A percentile compares a stretch with the other conserved stretches of the same genome.
Conservation (phyloP, 2,113 vertebrate genomes). For the Prionailurus viverrinus region DNA sequence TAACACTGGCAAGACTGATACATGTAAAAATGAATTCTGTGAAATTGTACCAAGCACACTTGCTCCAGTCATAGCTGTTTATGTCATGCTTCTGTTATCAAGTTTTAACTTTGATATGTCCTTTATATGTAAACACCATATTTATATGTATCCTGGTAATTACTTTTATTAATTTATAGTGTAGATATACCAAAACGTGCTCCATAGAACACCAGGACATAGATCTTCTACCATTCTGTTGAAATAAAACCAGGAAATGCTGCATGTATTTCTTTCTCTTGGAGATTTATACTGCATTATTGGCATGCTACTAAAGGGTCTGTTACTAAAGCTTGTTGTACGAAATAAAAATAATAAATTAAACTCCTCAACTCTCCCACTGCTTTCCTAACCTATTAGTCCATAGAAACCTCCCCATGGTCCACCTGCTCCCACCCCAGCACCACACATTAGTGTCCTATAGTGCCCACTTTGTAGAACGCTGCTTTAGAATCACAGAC, state of each 20-base stretch:
- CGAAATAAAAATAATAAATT: background rate
- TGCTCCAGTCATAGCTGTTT: background rate
- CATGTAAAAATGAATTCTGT: background rate
- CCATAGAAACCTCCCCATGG: background rate
- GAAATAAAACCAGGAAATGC: background rate
- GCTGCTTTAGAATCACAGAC: background rate
- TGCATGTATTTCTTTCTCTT: background rate
- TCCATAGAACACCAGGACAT: background rate
- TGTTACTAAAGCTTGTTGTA: background rate
- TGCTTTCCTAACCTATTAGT: background rate
- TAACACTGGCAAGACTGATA: background rate
- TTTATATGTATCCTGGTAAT: background rate
- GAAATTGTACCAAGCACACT: background rate
- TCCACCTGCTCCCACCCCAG: background rate
- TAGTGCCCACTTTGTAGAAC: background rate
- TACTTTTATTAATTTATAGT: background rate
- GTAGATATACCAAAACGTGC: background rate
- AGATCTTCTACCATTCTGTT: background rate
- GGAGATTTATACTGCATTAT: background rate
- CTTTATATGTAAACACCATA: background rate
- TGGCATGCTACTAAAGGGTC: background rate
- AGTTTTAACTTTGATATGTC: background rate
- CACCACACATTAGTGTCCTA: background rate
- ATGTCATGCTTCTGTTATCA: background rate
- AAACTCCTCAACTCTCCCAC: background rate